A percentile compares a stretch with the other conserved stretches of the same genome.
These are phyloP conservation scores for Idris sp. DNA, from an alignment of 1,140 invertebrate genomes.

Conservation along the genomic window DNA sequence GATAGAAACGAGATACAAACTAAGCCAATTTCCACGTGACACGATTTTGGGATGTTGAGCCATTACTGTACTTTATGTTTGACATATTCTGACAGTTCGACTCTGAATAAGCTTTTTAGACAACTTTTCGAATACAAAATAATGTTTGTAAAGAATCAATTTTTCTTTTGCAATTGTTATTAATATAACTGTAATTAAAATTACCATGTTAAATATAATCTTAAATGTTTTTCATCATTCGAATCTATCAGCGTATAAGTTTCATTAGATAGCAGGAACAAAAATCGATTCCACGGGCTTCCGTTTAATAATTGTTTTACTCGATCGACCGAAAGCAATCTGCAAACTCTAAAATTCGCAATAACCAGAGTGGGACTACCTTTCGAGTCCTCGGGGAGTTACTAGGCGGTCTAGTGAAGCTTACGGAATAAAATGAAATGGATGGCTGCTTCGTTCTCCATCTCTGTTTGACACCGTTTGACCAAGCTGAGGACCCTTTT, in stretches of 20 bases:
- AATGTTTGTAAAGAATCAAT: no score
- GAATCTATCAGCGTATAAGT: no score
- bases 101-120: no score
- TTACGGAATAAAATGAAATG: constrained; percentile 63
- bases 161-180: no score
- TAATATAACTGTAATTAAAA: no score
- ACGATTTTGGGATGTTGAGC: constrained; percentile 22
- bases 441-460: constrained; percentile 53
- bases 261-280: constrained; percentile 9
- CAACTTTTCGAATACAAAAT: no score
- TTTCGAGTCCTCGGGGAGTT: constrained; percentile 23
- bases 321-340: constrained; percentile 34
- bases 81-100: constrained; percentile 14
- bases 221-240: no score
- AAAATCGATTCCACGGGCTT: constrained; percentile 9
- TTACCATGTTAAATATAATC: no score
- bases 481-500: constrained; percentile 45
- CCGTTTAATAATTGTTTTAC: constrained; percentile 29
- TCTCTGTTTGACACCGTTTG: constrained; percentile 45
- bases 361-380: constrained; percentile 43
- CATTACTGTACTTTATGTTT: constrained; percentile 24
- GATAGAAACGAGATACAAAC: constrained; percentile 26
- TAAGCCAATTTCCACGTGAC: constrained; percentile 17
- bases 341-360: constrained; percentile 14
- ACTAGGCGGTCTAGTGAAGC: constrained; percentile 60